phyloP scores from a whole-genome alignment of 2,797 vertebrate genomes.

The Aeoliscus strigatus region DNA sequence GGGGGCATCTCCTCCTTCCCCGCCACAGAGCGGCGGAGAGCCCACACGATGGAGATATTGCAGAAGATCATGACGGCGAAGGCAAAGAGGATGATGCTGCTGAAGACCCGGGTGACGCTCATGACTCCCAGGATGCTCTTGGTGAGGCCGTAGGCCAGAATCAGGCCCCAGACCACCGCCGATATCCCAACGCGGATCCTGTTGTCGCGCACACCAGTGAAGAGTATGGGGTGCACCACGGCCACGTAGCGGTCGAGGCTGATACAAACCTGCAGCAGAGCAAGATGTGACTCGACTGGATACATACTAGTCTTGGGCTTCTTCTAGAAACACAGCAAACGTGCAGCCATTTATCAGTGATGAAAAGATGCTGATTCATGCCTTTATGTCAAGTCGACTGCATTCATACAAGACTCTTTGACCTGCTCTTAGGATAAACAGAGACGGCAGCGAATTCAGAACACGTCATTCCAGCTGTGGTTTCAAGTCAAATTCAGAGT shows the following conservation, averaged over 20 bases:
- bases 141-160: conserved; percentile 56
- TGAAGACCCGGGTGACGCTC: conserved; percentile 59
- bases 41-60: conserved; percentile 74
- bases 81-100: conserved; percentile 63
- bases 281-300: too few relatives aligned
- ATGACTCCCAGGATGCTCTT: conserved; percentile 54
- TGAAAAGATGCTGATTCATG: too few relatives aligned
- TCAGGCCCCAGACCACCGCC: conserved; percentile 54
- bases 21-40: conserved; percentile 61
- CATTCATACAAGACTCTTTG: too few relatives aligned
- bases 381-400: too few relatives aligned
- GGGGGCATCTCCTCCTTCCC: conserved; percentile 75
- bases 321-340: too few relatives aligned
- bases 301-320: too few relatives aligned
- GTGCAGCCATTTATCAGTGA: too few relatives aligned
- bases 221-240: conserved; percentile 71
- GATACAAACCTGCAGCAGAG: conserved; percentile 65
- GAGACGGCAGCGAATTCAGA: too few relatives aligned
- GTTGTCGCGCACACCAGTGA: conserved; percentile 60
- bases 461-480: too few relatives aligned
- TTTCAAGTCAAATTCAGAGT: too few relatives aligned
- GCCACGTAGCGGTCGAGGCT: conserved; percentile 74
- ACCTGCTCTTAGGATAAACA: too few relatives aligned
- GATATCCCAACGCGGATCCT: conserved; percentile 53
- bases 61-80: conserved; percentile 74